Evolutionary conservation across 30 jellyfish, hydroid and myxozoan species (phyloP).

Genomic region (Hydractinia echinata): DNA sequence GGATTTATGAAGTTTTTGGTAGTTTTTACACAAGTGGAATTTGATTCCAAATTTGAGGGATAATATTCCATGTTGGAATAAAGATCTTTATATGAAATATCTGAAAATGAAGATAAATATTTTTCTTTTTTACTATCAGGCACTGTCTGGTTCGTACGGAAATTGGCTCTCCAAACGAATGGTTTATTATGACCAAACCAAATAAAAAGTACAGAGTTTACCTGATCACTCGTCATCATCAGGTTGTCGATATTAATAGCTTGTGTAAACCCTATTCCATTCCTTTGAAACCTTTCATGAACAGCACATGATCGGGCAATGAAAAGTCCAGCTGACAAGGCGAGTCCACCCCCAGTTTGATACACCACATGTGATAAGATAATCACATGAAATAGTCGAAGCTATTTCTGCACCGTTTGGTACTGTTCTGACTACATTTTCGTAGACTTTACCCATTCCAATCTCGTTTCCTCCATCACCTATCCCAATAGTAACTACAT

Average conservation of each 20-base stretch:
- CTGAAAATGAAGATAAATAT: too few relatives aligned
- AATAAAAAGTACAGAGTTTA: not conserved
- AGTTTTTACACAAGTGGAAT: too few relatives aligned
- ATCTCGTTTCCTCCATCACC: conserved; percentile 97
- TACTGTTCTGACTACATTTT: conserved; percentile 40
- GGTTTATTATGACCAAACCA: too few relatives aligned
- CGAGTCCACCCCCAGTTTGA: conserved; percentile 95
- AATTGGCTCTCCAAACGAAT: too few relatives aligned
- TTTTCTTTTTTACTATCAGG: too few relatives aligned
- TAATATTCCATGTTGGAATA: too few relatives aligned
- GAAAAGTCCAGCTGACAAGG: conserved; percentile 71
- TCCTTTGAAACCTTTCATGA: conserved; percentile 68
- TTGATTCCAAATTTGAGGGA: too few relatives aligned
- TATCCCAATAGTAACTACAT: conserved; percentile 73
- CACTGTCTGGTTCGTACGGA: too few relatives aligned
- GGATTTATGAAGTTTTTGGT: too few relatives aligned
- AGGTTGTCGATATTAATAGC: conserved; percentile 31
- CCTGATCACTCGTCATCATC: conserved; percentile 54
- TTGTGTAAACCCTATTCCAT: conserved; percentile 55
- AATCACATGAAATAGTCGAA: conserved; percentile 43
- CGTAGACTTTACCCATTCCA: conserved; percentile 87
- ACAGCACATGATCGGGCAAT: conserved; percentile 60
- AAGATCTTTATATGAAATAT: too few relatives aligned
- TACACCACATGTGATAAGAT: conserved; percentile 75
- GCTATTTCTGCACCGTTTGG: conserved; percentile 64